A percentile compares a stretch with the other conserved stretches of the same genome.
phyloP scores from a whole-genome alignment of 2,113 vertebrate species.

The Agapornis roseicollis region DNA sequence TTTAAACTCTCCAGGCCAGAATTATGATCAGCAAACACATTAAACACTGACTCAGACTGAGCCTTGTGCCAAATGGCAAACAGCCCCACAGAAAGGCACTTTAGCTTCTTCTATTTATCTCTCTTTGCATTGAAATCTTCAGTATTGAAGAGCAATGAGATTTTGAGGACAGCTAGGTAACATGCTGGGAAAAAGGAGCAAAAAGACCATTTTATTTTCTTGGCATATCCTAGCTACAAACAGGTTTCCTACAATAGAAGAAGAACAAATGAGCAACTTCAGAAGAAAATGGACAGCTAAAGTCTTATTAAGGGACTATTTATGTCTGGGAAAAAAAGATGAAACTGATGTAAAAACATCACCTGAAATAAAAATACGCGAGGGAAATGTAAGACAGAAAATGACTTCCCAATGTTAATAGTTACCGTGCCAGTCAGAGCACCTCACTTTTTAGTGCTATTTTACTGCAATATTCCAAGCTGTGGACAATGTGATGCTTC shows the following conservation, averaged over 20 bases:
- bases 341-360: not conserved
- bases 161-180: conserved; percentile 3
- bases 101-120: conserved; percentile 29
- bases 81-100: not conserved
- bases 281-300: not conserved
- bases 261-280: conserved; percentile 1
- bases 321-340: not conserved
- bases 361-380: not conserved
- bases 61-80: not conserved
- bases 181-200: conserved; percentile 16
- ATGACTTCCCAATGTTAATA: not conserved
- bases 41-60: conserved; percentile 4
- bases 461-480: conserved; percentile 15
- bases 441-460: not conserved
- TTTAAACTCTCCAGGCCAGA: conserved; percentile 6
- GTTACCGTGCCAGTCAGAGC: not conserved
- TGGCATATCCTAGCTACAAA: conserved; percentile 1
- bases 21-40: conserved; percentile 1
- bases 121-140: not conserved
- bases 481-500: not conserved
- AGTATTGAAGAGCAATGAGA: not conserved
- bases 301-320: conserved; percentile 4
- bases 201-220: conserved; percentile 29
- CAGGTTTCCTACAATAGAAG: conserved; percentile 4
- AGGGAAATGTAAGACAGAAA: conserved; percentile 8